A percentile compares a stretch with the other conserved stretches of the same genome.
Evolutionary conservation across 2,113 vertebrate genomes (phyloP).

Genomic region (Neofelis nebulosa): DNA sequence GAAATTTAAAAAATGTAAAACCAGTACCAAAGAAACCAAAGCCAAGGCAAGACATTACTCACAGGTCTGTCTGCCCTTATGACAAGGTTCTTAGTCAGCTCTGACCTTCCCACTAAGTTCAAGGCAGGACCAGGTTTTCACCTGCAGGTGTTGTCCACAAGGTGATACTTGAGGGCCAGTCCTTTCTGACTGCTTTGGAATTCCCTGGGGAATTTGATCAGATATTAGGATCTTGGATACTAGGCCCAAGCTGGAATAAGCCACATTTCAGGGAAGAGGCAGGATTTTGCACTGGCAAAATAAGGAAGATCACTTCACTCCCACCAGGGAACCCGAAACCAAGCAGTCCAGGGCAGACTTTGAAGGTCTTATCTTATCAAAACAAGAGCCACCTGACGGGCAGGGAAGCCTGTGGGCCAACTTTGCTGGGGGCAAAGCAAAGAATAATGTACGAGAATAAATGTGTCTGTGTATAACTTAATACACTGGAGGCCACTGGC

Average conservation of each 20-base stretch:
- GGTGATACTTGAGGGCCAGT: background rate
- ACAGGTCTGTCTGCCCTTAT: background rate
- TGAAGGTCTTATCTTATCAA: background rate
- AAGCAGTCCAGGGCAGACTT: background rate
- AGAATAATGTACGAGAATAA: background rate
- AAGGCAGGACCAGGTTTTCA: background rate
- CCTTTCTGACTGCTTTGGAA: background rate
- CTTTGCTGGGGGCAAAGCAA: background rate
- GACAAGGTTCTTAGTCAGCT: background rate
- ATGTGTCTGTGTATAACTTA: background rate
- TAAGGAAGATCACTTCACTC: background rate
- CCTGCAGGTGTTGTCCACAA: background rate
- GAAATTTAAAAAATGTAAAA: background rate
- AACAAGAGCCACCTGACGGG: background rate
- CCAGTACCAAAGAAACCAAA: background rate
- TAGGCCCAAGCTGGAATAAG: background rate
- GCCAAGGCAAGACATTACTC: background rate
- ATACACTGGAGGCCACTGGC: background rate
- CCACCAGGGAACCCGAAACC: background rate
- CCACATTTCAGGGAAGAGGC: background rate
- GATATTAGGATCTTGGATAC: background rate
- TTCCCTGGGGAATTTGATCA: background rate
- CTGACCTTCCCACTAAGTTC: background rate
- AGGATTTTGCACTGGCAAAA: background rate
- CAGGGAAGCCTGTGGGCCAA: background rate